phyloP scores from a whole-genome alignment of 2,113 vertebrate genomes.

The Podarcis cretensis region DNA sequence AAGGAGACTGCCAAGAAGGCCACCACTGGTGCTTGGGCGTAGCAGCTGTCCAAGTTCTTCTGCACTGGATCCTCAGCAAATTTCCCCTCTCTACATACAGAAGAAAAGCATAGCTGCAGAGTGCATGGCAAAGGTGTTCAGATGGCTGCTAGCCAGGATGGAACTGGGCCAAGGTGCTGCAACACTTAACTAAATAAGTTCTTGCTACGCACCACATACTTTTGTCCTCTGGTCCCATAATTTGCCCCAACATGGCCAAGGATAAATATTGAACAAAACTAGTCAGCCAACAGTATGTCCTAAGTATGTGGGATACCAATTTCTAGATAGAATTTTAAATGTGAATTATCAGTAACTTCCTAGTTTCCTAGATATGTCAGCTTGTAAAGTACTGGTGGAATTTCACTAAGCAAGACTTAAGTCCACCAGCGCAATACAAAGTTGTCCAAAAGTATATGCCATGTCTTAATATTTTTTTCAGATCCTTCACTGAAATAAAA shows the following conservation, averaged over 20 bases:
- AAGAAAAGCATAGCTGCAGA: not conserved
- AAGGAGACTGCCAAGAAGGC: not conserved
- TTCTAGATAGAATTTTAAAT: not conserved
- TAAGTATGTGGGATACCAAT: not conserved
- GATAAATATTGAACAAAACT: not conserved
- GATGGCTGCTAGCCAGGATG: too few species aligned
- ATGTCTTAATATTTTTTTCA: not conserved
- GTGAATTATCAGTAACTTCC: not conserved
- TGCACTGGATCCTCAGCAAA: not conserved
- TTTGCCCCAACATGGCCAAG: not conserved
- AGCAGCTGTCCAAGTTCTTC: too few species aligned
- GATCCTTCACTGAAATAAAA: not conserved
- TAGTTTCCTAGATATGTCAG: not conserved
- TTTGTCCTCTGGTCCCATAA: not conserved
- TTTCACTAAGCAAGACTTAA: not conserved
- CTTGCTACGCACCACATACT: not conserved
- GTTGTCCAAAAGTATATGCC: not conserved
- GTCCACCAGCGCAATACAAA: not conserved
- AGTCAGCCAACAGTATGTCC: not conserved
- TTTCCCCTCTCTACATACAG: not conserved
- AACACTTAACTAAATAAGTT: not conserved
- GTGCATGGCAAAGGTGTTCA: not conserved
- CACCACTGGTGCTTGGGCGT: not conserved
- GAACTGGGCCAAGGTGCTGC: not conserved
- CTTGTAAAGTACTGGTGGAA: not conserved